Conservation (phyloP, 2,113 vertebrate genomes). For the Calypte anna region DNA sequence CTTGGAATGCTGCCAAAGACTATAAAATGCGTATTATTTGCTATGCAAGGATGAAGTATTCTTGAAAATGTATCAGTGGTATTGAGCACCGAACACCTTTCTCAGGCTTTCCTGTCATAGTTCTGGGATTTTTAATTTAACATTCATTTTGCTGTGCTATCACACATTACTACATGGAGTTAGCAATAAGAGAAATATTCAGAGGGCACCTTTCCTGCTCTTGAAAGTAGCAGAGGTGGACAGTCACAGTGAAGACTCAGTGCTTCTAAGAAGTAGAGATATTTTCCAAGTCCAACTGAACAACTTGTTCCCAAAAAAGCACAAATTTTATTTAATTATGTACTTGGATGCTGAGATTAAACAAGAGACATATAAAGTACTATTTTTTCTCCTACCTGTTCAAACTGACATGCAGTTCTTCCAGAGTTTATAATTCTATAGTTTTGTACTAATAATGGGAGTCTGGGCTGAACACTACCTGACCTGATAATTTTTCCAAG, state of each 20-base stretch:
- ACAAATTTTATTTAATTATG: not conserved
- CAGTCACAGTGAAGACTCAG: not conserved
- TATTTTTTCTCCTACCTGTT: not conserved
- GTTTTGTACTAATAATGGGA: not conserved
- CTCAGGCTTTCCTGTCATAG: not conserved
- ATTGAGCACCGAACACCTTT: not conserved
- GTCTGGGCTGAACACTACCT: not conserved
- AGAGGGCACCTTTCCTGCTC: not conserved
- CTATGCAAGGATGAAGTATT: not conserved
- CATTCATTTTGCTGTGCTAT: not conserved
- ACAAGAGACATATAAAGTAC: not conserved
- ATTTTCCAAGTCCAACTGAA: not conserved
- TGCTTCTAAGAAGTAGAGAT: not conserved
- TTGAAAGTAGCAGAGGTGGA: not conserved
- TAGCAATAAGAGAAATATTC: not conserved
- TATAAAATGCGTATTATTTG: not conserved
- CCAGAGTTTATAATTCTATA: not conserved
- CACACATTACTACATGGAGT: not conserved
- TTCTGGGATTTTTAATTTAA: not conserved
- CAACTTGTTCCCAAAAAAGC: not conserved
- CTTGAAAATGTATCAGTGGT: not conserved
- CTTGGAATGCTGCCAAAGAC: not conserved
- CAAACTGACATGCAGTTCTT: not conserved
- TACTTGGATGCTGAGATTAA: not conserved
- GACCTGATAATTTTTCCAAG: not conserved